These are phyloP conservation scores for Linurgus olivaceus DNA, from an alignment of 2,797 vertebrate genomes.

Conservation along the genomic window DNA sequence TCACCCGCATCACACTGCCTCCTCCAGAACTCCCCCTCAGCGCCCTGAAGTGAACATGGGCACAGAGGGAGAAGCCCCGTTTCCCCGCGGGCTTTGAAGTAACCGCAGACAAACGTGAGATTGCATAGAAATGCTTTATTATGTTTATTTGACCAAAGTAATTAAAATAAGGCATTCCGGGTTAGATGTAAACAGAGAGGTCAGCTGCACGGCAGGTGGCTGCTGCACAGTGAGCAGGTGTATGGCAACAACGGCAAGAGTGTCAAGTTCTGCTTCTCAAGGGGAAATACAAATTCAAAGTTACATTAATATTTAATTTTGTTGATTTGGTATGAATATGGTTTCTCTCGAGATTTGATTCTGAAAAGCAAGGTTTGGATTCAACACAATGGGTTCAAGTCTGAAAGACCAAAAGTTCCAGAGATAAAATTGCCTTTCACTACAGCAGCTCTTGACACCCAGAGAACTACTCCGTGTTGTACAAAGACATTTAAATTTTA, in stretches of 20 bases:
- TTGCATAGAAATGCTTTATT: conserved; percentile 48
- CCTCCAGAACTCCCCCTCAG: no score
- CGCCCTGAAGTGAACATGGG: fast-evolving
- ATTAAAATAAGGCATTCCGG: conserved; percentile 1
- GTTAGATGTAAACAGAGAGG: background rate
- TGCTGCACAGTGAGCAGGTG: background rate
- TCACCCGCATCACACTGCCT: no score
- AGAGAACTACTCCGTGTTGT: background rate
- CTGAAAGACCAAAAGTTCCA: background rate
- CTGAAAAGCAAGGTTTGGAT: background rate
- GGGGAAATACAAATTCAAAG: background rate
- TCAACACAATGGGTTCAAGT: background rate
- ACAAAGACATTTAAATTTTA: background rate
- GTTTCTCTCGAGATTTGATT: background rate
- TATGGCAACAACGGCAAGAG: fast-evolving
- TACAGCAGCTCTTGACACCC: background rate
- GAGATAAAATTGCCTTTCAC: background rate
- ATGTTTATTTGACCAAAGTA: background rate
- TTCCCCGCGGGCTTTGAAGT: background rate
- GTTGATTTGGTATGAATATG: background rate
- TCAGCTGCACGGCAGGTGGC: background rate
- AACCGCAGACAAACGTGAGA: background rate
- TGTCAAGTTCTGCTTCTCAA: background rate
- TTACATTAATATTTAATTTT: background rate
- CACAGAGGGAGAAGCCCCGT: fast-evolving